A percentile compares a stretch with the other conserved stretches of the same genome.
These are phyloP conservation scores for Polyergus mexicanus DNA, from an alignment of 1,140 invertebrate genomes.

Conservation along the genomic window DNA sequence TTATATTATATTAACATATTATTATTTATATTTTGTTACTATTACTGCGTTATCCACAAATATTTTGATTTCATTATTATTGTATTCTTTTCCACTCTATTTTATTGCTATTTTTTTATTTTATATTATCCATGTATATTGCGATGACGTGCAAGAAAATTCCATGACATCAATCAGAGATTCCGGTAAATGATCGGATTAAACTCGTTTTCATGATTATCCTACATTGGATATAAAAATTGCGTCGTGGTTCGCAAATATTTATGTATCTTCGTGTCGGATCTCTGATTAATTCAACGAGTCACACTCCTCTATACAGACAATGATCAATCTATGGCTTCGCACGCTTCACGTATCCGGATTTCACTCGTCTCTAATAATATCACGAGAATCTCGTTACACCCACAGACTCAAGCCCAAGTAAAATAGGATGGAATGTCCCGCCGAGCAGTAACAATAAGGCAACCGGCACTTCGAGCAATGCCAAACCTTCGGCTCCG, in stretches of 20 bases:
- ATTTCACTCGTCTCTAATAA: constrained; percentile 3
- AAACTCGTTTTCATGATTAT: background rate
- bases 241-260: constrained; percentile 6
- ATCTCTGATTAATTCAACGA: constrained; percentile 48
- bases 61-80: too few species aligned
- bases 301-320: constrained; percentile 16
- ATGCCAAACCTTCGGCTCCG: constrained; percentile 81
- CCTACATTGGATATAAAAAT: background rate
- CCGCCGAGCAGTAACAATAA: constrained; percentile 65
- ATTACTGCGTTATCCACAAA: background rate
- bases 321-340: constrained; percentile 43
- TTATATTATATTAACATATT: background rate
- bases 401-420: constrained; percentile 73
- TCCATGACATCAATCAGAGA: background rate
- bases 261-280: constrained; percentile 37
- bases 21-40: background rate
- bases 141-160: background rate
- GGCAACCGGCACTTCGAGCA: constrained; percentile 27
- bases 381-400: constrained; percentile 13
- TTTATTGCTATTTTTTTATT: background rate
- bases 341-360: background rate
- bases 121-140: background rate
- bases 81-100: background rate
- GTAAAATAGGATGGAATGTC: constrained; percentile 83
- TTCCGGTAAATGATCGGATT: background rate